A percentile compares a stretch with the other conserved stretches of the same genome.
phyloP scores from a whole-genome alignment of 2,113 vertebrate genomes.

The Rhombomys opimus region DNA sequence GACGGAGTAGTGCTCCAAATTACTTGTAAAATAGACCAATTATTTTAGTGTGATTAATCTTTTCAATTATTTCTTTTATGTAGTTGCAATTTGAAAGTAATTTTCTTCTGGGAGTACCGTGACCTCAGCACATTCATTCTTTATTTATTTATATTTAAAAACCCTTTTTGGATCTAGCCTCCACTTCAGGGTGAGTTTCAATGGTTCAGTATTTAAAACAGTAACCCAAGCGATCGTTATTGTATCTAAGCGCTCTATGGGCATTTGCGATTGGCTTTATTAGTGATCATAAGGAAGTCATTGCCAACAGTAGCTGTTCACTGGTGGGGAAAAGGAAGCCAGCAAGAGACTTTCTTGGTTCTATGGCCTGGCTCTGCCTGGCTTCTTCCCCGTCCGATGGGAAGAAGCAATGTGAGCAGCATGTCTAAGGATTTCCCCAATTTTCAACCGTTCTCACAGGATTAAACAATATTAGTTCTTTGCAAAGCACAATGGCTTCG shows the following conservation, averaged over 20 bases:
- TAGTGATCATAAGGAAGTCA: constrained; percentile 24
- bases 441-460: background rate
- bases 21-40: constrained; percentile 86
- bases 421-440: background rate
- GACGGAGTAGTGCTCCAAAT: constrained; percentile 86
- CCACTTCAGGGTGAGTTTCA: constrained; percentile 69
- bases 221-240: background rate
- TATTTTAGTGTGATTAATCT: constrained; percentile 84
- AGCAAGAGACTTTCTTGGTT: background rate
- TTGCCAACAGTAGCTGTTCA: background rate
- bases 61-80: constrained; percentile 84
- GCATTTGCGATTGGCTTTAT: constrained; percentile 57
- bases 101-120: constrained; percentile 74
- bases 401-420: background rate
- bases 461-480: background rate
- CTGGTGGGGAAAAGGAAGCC: background rate
- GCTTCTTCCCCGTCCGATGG: background rate
- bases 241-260: constrained; percentile 47
- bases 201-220: constrained; percentile 61
- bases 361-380: background rate
- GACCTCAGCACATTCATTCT: constrained; percentile 66
- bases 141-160: constrained; percentile 75
- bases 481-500: background rate
- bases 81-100: constrained; percentile 81
- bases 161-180: constrained; percentile 55